phyloP scores from a whole-genome alignment of 2,797 vertebrate species.

The Propithecus deckenii region DNA sequence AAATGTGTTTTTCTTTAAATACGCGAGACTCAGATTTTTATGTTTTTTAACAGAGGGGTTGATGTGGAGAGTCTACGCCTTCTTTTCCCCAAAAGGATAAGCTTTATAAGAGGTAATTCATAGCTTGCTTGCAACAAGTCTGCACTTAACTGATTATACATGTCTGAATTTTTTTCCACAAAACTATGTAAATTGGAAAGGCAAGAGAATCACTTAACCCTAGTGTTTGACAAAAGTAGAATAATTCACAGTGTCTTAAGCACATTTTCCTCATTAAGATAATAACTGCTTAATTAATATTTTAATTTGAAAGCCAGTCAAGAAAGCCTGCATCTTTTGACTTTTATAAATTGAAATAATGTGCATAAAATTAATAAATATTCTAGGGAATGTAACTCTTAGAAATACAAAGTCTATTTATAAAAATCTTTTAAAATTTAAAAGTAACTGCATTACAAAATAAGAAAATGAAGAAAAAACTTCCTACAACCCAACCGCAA shows the following conservation, averaged over 20 bases:
- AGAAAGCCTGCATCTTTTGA: not conserved
- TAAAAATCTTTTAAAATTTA: not conserved
- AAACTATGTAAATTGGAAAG: slow-evolving; percentile 14
- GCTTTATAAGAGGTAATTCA: slow-evolving; percentile 25
- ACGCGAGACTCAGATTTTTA: not conserved
- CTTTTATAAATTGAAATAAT: slow-evolving; percentile 32
- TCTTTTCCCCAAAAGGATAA: not conserved
- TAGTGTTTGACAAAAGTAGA: not conserved
- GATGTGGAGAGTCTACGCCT: not conserved
- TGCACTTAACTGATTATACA: not conserved
- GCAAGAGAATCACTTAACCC: slow-evolving; percentile 11
- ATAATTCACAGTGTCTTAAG: not conserved
- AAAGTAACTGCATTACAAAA: not conserved
- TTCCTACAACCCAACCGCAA: not conserved
- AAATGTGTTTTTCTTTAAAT: slow-evolving; percentile 23
- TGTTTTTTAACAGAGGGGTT: not conserved
- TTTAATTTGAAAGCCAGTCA: slow-evolving; percentile 50
- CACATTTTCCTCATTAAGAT: slow-evolving; percentile 16
- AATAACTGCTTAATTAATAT: slow-evolving; percentile 32
- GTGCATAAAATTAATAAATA: slow-evolving; percentile 49
- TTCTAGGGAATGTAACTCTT: not conserved
- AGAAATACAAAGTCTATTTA: not conserved
- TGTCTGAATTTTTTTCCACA: not conserved
- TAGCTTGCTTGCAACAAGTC: not conserved
- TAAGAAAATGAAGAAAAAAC: not conserved